A percentile compares a stretch with the other conserved stretches of the same genome.
phyloP scores from a whole-genome alignment of 92 coral and sea anemone genomes.

The Parazoanthus swiftii region DNA sequence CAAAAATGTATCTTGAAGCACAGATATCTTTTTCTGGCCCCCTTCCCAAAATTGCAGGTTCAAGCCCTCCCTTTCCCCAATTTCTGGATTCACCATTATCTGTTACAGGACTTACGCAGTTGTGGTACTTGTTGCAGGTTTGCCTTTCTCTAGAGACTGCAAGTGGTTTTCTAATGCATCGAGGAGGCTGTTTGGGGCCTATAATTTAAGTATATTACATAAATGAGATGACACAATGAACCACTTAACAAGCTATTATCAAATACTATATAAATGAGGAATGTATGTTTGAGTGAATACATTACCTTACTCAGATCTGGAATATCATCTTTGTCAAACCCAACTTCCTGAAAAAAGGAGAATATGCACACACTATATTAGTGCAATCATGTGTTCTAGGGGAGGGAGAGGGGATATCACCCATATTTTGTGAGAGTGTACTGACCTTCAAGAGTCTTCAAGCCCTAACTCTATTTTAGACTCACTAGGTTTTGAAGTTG shows the following conservation, averaged over 20 bases:
- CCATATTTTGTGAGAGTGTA: too few relatives aligned
- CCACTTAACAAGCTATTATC: too few relatives aligned
- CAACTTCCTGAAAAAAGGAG: conserved; percentile 62
- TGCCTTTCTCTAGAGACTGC: conserved; percentile 90
- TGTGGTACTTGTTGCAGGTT: conserved; percentile 59
- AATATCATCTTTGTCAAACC: conserved; percentile 94
- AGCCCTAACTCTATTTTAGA: too few relatives aligned
- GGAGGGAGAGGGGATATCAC: too few relatives aligned
- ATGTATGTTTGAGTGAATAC: background rate
- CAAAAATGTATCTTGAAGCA: too few relatives aligned
- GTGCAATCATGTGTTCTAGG: too few relatives aligned
- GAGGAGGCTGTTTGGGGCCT: conserved; percentile 97
- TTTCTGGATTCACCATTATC: background rate
- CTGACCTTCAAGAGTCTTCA: too few relatives aligned
- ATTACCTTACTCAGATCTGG: conserved; percentile 96
- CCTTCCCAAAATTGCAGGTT: too few relatives aligned
- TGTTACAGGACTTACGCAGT: conserved; percentile 48
- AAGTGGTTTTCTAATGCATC: conserved; percentile 96
- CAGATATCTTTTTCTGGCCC: too few relatives aligned
- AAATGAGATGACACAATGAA: background rate
- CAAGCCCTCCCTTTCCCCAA: background rate
- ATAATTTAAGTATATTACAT: background rate
- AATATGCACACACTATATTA: background rate
- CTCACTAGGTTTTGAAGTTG: too few relatives aligned
- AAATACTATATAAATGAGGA: background rate